Evolutionary conservation across 2,888 invertebrate genomes (phyloP), one percentile per base, ranked within the genome.

Genomic region (Tubulanus polymorphus): DNA sequence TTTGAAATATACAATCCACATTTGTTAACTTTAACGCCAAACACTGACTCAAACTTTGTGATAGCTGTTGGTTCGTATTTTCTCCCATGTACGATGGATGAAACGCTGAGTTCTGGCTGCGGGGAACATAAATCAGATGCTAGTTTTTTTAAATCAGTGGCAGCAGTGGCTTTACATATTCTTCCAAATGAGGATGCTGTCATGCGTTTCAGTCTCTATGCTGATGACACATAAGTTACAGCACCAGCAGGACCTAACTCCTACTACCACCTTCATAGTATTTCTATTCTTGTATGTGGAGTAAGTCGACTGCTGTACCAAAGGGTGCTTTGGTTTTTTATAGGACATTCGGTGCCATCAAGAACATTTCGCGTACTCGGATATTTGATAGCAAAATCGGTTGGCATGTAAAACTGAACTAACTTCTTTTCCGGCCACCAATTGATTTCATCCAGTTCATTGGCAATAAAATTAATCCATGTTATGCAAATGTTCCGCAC

Each of bases 281-380:
- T 66, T 67, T 20, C 64, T 52, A 41, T 68, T 67, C 51, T 65
- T 67, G 48, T 65, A 65, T 8, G 67, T 63, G 1, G 64, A 63
- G 51, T 57, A 67, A 29, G 63, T 66, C 8, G 60, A 37, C 37
- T 64, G 64, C 35, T 68, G 66, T 12, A 60, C 52, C 6, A 28
- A 45, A 18, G 63, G 60, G 6, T 50, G 27, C 41, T 57, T 56
- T 47, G 65, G 62, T 48, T 61, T 46, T 62, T 60, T 3, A 67
- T 51, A 18, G 67, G 65, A 27, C 61, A 63, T 54, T 68, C 65
- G 25, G 63, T 65, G 20, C 65, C 63, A 61, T 67, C 63, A 27
- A 65, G 37, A 30, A 64, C 63, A 1, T 63, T 54, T 29, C 64
- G 37, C 2, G 66, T 69, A 8, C 41, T 54, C 15, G 65, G 64